Conservation (phyloP, 2,113 vertebrate species). For the Poeciliopsis prolifica region DNA sequence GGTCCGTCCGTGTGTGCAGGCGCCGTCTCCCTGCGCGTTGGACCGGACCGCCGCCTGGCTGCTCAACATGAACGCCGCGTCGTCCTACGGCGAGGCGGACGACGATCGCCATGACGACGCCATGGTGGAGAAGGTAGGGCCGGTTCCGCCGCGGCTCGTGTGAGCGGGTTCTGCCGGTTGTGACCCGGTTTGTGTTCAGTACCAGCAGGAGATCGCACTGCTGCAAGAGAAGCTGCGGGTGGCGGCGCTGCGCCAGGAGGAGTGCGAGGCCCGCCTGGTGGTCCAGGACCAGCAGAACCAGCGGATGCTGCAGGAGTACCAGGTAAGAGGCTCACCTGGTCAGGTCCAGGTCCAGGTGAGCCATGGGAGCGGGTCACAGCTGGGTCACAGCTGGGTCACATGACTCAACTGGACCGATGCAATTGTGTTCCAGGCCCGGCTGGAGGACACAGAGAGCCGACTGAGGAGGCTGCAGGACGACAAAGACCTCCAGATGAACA, state of each 20-base stretch:
- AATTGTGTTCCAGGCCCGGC: constrained; percentile 75
- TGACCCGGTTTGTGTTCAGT: constrained; percentile 68
- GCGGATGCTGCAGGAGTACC: constrained; percentile 95
- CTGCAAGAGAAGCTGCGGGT: constrained; percentile 95
- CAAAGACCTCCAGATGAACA: constrained; percentile 99
- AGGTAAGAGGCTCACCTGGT: constrained; percentile 62
- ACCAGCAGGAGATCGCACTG: constrained; percentile 91
- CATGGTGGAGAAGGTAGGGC: constrained; percentile 92
- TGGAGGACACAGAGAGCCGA: constrained; percentile 94
- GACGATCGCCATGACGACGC: constrained; percentile 85
- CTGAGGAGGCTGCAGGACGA: constrained; percentile 95
- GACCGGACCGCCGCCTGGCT: constrained; percentile 98
- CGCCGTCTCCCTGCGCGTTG: constrained; percentile 95
- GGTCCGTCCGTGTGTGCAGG: constrained; percentile 82
- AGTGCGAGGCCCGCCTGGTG: constrained; percentile 91
- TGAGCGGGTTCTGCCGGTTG: not conserved
- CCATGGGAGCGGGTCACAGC: too few relatives aligned
- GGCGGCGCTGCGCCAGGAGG: constrained; percentile 91
- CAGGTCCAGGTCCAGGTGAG: too few relatives aligned
- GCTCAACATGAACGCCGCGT: constrained; percentile 92
- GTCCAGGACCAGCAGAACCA: constrained; percentile 96
- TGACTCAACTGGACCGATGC: not conserved
- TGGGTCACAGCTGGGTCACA: not conserved
- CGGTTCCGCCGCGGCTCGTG: not conserved
- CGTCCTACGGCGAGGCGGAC: constrained; percentile 94